Evolutionary conservation across 2,888 invertebrate species (phyloP).

Genomic region (Parnassius smintheus): DNA sequence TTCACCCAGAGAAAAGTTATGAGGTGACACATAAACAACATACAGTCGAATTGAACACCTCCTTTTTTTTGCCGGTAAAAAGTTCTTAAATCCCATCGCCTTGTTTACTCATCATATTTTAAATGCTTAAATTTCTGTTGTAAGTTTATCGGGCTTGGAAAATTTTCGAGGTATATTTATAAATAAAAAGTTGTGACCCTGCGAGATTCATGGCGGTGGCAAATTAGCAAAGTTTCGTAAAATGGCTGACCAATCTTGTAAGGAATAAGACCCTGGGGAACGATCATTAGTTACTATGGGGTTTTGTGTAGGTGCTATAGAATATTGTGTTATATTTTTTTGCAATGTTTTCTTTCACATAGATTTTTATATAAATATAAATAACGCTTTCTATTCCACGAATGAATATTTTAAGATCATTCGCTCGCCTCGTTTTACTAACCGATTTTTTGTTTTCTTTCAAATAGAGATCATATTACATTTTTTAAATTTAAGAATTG

Average conservation of each 20-base stretch:
- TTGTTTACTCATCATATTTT: slow-evolving; percentile 13
- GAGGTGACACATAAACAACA: no score
- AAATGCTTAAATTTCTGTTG: slow-evolving; percentile 18
- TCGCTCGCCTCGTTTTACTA: no score
- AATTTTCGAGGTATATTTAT: slow-evolving; percentile 32
- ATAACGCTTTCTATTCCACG: no score
- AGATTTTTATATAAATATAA: no score
- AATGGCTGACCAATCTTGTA: slow-evolving; percentile 36
- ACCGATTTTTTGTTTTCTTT: no score
- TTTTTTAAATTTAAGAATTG: no score
- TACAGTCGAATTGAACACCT: no score
- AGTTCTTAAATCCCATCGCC: not conserved
- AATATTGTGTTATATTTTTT: slow-evolving; percentile 23
- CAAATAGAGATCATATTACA: no score
- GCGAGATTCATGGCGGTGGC: slow-evolving; percentile 35
- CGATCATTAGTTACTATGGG: slow-evolving; percentile 35
- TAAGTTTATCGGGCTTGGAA: slow-evolving; percentile 12
- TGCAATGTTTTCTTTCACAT: no score
- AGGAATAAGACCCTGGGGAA: slow-evolving; percentile 35
- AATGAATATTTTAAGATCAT: no score
- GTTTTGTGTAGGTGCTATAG: slow-evolving; percentile 24
- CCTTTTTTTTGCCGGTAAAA: no score
- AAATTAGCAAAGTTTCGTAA: slow-evolving; percentile 40
- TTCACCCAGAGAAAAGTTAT: no score
- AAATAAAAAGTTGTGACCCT: slow-evolving; percentile 37